Conservation (phyloP, 2,797 vertebrate genomes). For the Acomys russatus region DNA sequence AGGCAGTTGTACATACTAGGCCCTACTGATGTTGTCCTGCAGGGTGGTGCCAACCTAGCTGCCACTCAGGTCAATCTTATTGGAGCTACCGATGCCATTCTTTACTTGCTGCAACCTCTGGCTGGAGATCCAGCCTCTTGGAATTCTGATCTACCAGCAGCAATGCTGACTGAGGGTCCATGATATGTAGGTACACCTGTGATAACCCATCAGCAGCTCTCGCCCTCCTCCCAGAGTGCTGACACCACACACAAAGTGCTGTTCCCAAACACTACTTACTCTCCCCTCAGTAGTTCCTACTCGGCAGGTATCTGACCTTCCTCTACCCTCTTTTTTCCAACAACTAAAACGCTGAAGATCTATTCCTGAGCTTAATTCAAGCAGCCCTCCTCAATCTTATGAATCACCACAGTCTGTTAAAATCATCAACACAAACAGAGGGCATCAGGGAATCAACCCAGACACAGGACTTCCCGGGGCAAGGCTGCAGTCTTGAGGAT, state of each 20-base stretch:
- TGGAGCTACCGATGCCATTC: neutral
- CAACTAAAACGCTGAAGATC: constrained; percentile 56
- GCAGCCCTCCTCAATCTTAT: neutral
- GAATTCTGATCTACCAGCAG: constrained; percentile 51
- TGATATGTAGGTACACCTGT: constrained; percentile 59
- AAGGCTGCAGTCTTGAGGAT: neutral
- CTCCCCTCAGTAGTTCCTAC: constrained; percentile 63
- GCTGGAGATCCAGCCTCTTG: constrained; percentile 21
- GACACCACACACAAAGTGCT: constrained; percentile 53
- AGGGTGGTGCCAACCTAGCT: neutral
- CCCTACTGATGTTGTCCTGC: neutral
- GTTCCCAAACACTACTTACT: constrained; percentile 40
- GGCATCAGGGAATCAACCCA: neutral
- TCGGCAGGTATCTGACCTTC: constrained; percentile 35
- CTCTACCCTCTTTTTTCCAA: neutral
- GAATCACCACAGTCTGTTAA: neutral
- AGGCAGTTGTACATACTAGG: neutral
- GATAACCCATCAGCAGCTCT: constrained; percentile 63
- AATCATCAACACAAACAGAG: constrained; percentile 22
- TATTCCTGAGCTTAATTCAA: neutral
- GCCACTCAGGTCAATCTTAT: neutral
- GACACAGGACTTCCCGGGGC: neutral
- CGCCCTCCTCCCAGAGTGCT: constrained; percentile 41
- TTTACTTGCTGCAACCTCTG: constrained; percentile 42
- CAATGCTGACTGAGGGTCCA: constrained; percentile 54